These are phyloP conservation scores for Coleophora flavipennella DNA, from an alignment of 2,888 invertebrate genomes.

Conservation along the genomic window DNA sequence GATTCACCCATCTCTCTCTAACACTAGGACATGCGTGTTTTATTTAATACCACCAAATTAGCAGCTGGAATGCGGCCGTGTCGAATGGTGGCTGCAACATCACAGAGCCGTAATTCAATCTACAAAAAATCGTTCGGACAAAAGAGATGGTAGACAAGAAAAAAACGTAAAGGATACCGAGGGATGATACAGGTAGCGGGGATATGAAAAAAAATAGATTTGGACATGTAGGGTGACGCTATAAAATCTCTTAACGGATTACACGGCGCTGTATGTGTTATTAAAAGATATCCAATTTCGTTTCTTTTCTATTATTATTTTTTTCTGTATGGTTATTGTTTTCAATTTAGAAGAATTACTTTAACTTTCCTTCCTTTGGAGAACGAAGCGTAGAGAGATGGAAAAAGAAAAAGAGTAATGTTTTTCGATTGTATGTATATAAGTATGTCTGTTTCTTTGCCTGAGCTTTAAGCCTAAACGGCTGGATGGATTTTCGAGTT, in stretches of 20 bases:
- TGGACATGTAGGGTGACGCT: slow-evolving; percentile 16
- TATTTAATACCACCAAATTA: slow-evolving; percentile 50
- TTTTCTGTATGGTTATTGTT: too few species aligned
- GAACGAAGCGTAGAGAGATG: too few species aligned
- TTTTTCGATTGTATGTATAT: too few species aligned
- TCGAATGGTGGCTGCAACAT: slow-evolving; percentile 60
- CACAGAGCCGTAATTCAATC: slow-evolving; percentile 60
- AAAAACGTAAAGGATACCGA: slow-evolving; percentile 48
- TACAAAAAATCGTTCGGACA: slow-evolving; percentile 38
- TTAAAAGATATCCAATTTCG: too few species aligned
- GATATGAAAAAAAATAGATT: slow-evolving; percentile 32
- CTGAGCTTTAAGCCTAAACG: too few species aligned
- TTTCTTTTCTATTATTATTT: too few species aligned
- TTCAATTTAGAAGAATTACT: slow-evolving; percentile 9
- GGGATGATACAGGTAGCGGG: slow-evolving; percentile 64
- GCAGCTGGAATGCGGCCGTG: slow-evolving; percentile 58
- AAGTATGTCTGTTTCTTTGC: too few species aligned
- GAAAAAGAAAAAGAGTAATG: too few species aligned
- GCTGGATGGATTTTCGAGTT: too few species aligned
- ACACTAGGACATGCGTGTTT: slow-evolving; percentile 27
- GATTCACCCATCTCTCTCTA: slow-evolving; percentile 18
- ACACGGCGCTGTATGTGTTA: too few species aligned
- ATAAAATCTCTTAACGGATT: slow-evolving; percentile 5
- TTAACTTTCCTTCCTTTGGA: too few species aligned
- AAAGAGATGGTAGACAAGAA: slow-evolving; percentile 40